Evolutionary conservation across 1,140 invertebrate genomes (phyloP), one percentile per base, ranked within the genome.

Genomic region (Drosophila trapezifrons): DNA sequence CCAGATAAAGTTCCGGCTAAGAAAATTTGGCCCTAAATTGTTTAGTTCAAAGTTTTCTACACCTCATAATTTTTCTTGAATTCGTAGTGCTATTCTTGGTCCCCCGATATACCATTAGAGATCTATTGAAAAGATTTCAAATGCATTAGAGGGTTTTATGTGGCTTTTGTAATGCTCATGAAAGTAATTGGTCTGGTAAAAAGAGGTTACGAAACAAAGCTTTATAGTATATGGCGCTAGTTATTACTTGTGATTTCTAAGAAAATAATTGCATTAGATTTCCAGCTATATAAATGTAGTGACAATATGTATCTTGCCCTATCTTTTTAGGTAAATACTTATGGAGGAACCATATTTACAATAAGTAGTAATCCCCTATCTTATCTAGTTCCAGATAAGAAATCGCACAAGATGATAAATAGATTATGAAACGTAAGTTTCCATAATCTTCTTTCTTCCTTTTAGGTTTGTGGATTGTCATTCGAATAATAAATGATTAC

Each of bases 331-430:
- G 17, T 58, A 29, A 63, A 27, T 40, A 42, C 25, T 32, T 18
- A 9, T 2, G 12, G 3, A 15, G 15, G 20, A 9, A 37, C 20
- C 8, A 22, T 62, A 62, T 37, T 27, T 18, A 38, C 32, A 18
- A 1, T 38, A 29, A 29, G 29, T 4, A 40, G 25, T 29, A 62
- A 58, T 38, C 22, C 18, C n/a, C 25, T 59, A 59, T 63, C 60
- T 63, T 29, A 63, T 63, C 60, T 59, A 2, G 7, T 20, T 4
- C 12, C 17, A 59, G 60, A 63, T 63, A 63, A 40, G 35, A 29
- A 40, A 29, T 42, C 7, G 37, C 20, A 13, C 29, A 10, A 38
- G 49, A 59, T 29, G 27, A 27, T 35, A 22, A 13, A 17, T 9
- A 17, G 17, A 42, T n/a, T 17, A 13, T 12, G 7, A n/a, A 29